phyloP scores from a whole-genome alignment of 2,888 invertebrate species.

The Megaustenia siamemsis region DNA sequence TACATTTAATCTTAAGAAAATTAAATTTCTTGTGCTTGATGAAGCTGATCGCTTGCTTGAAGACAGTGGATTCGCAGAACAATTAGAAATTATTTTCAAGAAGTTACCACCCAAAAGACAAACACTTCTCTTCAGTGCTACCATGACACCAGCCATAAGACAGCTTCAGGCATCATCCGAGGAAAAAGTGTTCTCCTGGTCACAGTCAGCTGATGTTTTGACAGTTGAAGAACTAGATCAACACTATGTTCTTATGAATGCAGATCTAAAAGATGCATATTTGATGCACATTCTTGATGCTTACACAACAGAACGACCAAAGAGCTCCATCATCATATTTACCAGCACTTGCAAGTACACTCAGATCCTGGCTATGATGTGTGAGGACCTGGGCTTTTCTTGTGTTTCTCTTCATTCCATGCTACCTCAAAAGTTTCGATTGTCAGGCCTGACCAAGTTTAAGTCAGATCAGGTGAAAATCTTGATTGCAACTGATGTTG shows the following conservation, averaged over 20 bases:
- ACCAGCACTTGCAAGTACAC: conserved; percentile 98
- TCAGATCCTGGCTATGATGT: conserved; percentile 92
- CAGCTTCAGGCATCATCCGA: conserved; percentile 84
- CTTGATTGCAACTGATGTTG: conserved; percentile 97
- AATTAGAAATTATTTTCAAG: conserved; percentile 88
- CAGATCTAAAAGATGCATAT: conserved; percentile 94
- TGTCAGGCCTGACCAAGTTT: conserved; percentile 91
- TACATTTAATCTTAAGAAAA: conserved; percentile 78
- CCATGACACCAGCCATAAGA: conserved; percentile 91
- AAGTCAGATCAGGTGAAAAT: conserved; percentile 92
- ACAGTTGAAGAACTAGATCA: conserved; percentile 95
- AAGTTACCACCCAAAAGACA: conserved; percentile 89
- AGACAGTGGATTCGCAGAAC: conserved; percentile 80
- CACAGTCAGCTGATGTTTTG: conserved; percentile 46
- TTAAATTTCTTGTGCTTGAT: conserved; percentile 85
- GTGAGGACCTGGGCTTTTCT: conserved; percentile 90
- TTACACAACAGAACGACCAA: conserved; percentile 87
- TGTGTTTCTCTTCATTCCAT: conserved; percentile 96
- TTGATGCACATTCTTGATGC: conserved; percentile 83
- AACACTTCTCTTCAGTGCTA: conserved; percentile 94
- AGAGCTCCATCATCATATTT: conserved; percentile 94
- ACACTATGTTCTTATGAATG: conserved; percentile 93
- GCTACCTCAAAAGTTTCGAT: conserved; percentile 92
- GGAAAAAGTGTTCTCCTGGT: conserved; percentile 53
- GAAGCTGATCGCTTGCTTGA: conserved; percentile 93